phyloP scores from a whole-genome alignment of 2,888 invertebrate genomes.

The Chouioia cunea region DNA sequence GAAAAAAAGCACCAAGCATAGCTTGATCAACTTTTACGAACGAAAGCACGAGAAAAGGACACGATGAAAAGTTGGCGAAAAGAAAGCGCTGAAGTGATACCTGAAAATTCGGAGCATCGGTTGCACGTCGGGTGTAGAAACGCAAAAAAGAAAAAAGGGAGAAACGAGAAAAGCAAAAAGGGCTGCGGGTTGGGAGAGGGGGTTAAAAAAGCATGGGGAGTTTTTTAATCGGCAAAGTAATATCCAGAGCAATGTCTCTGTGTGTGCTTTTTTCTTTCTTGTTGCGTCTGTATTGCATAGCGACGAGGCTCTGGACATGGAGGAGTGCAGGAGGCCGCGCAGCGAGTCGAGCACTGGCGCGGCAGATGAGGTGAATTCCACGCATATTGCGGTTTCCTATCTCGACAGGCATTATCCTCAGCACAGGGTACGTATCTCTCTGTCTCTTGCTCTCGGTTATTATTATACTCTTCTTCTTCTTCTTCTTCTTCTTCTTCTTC shows the following conservation, averaged over 20 bases:
- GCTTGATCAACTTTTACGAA: not conserved
- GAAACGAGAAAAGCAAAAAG: not conserved
- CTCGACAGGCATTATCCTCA: slow-evolving; percentile 65
- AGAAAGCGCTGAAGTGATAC: no score
- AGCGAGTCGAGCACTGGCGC: slow-evolving; percentile 80
- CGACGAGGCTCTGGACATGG: slow-evolving; percentile 83
- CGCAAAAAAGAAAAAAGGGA: slow-evolving; percentile 3
- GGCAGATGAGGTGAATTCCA: slow-evolving; percentile 63
- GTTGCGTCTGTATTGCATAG: slow-evolving; percentile 67
- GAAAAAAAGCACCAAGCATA: not conserved
- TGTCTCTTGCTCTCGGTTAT: slow-evolving; percentile 36
- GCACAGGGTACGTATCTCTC: slow-evolving; percentile 59
- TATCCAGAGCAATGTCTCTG: slow-evolving; percentile 3
- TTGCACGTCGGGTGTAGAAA: no score
- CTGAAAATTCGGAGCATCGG: no score
- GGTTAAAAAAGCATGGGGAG: slow-evolving; percentile 17
- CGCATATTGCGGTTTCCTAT: slow-evolving; percentile 71
- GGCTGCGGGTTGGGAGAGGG: not conserved
- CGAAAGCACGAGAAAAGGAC: not conserved
- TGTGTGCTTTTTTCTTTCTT: not conserved
- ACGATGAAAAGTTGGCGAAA: not conserved
- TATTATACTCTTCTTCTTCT: slow-evolving; percentile 34
- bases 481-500: slow-evolving; percentile 4
- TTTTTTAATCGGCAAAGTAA: slow-evolving; percentile 44
- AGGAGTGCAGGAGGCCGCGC: slow-evolving; percentile 79